These are phyloP conservation scores for Chorisops tibialis DNA, from an alignment of 2,888 invertebrate species.

Conservation along the genomic window DNA sequence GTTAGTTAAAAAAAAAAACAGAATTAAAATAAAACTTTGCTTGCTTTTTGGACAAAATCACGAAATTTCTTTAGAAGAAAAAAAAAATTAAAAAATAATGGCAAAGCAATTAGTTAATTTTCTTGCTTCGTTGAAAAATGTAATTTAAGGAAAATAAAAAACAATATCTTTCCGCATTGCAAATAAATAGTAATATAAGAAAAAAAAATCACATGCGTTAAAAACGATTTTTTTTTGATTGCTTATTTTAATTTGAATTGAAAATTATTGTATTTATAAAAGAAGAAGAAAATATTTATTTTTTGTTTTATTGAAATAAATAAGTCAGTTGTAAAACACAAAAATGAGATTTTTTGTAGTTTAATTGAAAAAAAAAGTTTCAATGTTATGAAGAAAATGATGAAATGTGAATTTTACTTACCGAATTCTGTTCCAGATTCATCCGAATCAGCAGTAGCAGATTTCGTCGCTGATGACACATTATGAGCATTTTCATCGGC, in stretches of 20 bases:
- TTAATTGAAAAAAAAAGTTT: too few relatives aligned
- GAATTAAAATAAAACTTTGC: too few relatives aligned
- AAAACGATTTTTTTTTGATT: not conserved
- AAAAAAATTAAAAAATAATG: not conserved
- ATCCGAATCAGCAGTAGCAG: slow-evolving; percentile 38
- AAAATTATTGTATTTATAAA: not conserved
- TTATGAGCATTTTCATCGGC: slow-evolving; percentile 33
- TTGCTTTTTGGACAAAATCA: not conserved
- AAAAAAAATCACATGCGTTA: slow-evolving; percentile 19
- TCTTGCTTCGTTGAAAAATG: not conserved
- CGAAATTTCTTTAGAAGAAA: not conserved
- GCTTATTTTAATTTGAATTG: too few relatives aligned
- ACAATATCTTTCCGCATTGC: not conserved
- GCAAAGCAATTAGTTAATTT: not conserved
- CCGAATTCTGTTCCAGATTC: slow-evolving; percentile 46
- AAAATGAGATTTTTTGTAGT: too few relatives aligned
- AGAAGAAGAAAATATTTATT: too few relatives aligned
- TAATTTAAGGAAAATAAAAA: slow-evolving; percentile 10
- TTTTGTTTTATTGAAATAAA: too few relatives aligned
- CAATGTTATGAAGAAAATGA: too few relatives aligned
- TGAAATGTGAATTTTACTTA: slow-evolving; percentile 41
- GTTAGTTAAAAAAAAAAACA: slow-evolving; percentile 6
- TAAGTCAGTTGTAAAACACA: too few relatives aligned
- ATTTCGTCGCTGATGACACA: slow-evolving; percentile 30
- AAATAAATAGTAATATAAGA: not conserved